Percentiles rank a stretch among this genome's conserved stretches.
Conservation (phyloP, 2,113 vertebrate species). For the Notarius quadriscutis region DNA sequence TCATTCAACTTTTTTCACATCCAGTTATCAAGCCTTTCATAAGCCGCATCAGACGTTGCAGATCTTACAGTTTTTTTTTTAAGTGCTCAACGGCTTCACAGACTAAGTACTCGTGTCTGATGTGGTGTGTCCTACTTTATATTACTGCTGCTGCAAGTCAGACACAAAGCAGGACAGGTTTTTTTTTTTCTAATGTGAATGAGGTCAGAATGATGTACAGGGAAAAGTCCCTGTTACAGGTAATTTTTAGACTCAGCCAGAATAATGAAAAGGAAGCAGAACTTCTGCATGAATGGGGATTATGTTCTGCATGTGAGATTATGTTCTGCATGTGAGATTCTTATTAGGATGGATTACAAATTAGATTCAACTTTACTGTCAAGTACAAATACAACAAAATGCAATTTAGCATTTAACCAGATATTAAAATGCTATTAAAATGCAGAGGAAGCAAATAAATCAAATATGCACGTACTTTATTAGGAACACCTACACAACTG, state of each 20-base stretch:
- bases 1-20: background rate
- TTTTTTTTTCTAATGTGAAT: slow-evolving; percentile 12
- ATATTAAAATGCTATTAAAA: background rate
- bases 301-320: background rate
- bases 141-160: slow-evolving; percentile 11
- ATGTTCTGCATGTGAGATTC: background rate
- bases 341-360: background rate
- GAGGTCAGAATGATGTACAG: slow-evolving; percentile 10
- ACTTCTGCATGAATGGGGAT: background rate
- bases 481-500: background rate
- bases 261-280: background rate
- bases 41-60: background rate
- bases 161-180: slow-evolving; percentile 8
- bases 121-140: slow-evolving; percentile 11
- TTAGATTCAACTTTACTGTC: background rate
- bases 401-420: background rate
- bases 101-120: background rate
- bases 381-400: too few species aligned
- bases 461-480: background rate
- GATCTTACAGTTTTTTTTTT: background rate
- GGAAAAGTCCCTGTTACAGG: slow-evolving; percentile 5
- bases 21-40: background rate
- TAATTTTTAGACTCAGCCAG: slow-evolving; percentile 1
- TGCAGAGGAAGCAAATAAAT: background rate
- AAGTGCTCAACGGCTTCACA: background rate